Base-by-base conservation (phyloP, 2,797 vertebrate species). In the Sebastes paucispinis region DNA sequence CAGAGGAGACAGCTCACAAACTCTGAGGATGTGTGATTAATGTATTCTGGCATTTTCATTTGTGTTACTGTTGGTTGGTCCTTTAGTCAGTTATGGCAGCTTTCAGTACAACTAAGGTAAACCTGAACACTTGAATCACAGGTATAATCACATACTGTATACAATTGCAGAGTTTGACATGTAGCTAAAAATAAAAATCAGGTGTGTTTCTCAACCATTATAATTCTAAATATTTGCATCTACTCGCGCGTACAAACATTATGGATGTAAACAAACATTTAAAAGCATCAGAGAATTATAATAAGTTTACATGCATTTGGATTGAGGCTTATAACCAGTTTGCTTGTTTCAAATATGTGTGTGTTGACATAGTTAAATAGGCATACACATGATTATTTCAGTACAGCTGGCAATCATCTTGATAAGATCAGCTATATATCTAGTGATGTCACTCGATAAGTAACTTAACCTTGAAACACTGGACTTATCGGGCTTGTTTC, bases 351-450 rank as follows among this genome's bases (percentile, higher is more conserved):
- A 34, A 29, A 12, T 60, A 36, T 54, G 36, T 39, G 52, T 67
- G 36, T 73, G 43, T 69, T 27, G 43, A 39, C 52, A 11, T 25
- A 25, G 65, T 25, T 70, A 3, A 58, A 47, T 43, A 50, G 29
- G 62, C 18, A 14, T 7, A 5, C 0, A 54, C 22, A 39, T 24
- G 47, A 74, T 52, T 80, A 75, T 67, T 62, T 77, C 24, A 68
- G 60, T 27, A n/a, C 1, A 7, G 50, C 24, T 66, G 59, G 57
- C 43, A 79, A 50, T 82, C 22, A 81, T 22, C 63, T 34, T 32
- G 58, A 84, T 81, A 60, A 86, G 27, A 57, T 88, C 87, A 87
- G 62, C 27, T 80, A 50, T 87, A 84, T 79, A 63, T 82, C 60
- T 13, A 43, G 12, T 32, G 59, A 80, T 89, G 71, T 77, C 76